Base-by-base conservation (phyloP, 2,888 invertebrate species). In the Sarcophaga subvicina region DNA sequence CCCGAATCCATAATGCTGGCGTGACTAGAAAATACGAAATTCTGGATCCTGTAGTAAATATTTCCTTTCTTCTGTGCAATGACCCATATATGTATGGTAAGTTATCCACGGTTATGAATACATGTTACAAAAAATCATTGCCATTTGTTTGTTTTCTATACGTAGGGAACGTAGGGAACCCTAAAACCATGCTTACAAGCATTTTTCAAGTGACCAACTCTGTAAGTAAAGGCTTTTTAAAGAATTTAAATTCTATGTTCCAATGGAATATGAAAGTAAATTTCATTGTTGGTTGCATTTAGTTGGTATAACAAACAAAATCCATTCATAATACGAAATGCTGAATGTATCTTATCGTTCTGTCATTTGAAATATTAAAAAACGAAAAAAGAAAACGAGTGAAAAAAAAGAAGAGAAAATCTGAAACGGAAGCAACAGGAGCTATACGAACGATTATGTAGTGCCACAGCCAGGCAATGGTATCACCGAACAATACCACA, bases 281-380 rank as follows among this genome's bases (percentile, higher is more conserved):
- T 37, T 37, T 37, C 37, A 37, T 37, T 73, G 83, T 64, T 79
- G 83, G 83, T 83, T 69, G 49, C 73, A 83, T 79, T 66, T 20
- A 11, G 1, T 12, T 66, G 59, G 25, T 47, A 64, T 12, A 25
- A 69, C 25, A 17, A 79, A 25, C n/a, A 17, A 63, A 79, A 49
- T 72, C 78, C 67, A 27, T 83, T 80, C 69, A 73, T 73, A 75
- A 76, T 80, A 66, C 63, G n/a, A 81, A 37, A 79, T 78, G 59
- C 71, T 54, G 79, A 71, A 79, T 62, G 78, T 87, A 84, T 87
- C 84, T 87, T 84, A 84, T 87, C 86, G 81, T 84, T 79, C 70
- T 87, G 84, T 79, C 87, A 84, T 75, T 79, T 79, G 63, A 71
- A 81, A 22, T 22, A 22, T 22, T 22, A 22, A 22, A 22, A 22